phyloP scores from a whole-genome alignment of 2,797 vertebrate species.

The Pogonophryne albipinna region DNA sequence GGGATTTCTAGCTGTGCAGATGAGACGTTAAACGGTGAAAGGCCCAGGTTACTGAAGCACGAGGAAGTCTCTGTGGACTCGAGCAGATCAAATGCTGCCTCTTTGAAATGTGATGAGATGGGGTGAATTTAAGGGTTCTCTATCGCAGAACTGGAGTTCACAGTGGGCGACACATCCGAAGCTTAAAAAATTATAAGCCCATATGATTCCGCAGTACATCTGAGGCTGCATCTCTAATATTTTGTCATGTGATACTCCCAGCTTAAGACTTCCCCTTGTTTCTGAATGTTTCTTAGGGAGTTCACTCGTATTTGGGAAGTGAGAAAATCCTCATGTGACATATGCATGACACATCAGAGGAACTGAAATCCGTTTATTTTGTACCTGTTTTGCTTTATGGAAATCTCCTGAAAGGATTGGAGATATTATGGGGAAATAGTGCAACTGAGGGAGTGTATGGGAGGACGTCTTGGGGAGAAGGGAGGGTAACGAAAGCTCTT shows the following conservation, averaged over 20 bases:
- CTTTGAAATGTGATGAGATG: conserved; percentile 68
- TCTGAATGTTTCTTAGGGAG: not conserved
- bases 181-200: conserved; percentile 3
- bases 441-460: conserved; percentile 5
- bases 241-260: conserved; percentile 5
- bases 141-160: conserved; percentile 21
- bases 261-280: not conserved
- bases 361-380: conserved; percentile 56
- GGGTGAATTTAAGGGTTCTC: conserved; percentile 45
- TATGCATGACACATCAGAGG: conserved; percentile 55
- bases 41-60: conserved; percentile 41
- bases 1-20: conserved; percentile 51
- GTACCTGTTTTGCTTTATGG: conserved; percentile 42
- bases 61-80: conserved; percentile 54
- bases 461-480: conserved; percentile 25
- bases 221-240: conserved; percentile 7
- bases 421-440: conserved; percentile 30
- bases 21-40: conserved; percentile 67
- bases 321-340: conserved; percentile 32
- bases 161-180: conserved; percentile 4
- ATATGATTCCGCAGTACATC: no score
- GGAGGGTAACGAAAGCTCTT: conserved; percentile 57
- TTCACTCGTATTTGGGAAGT: conserved; percentile 37
- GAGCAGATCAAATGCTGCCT: conserved; percentile 61
- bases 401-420: conserved; percentile 66